phyloP scores from a whole-genome alignment of 2,888 invertebrate species.

The Limnephilus rhombicus region DNA sequence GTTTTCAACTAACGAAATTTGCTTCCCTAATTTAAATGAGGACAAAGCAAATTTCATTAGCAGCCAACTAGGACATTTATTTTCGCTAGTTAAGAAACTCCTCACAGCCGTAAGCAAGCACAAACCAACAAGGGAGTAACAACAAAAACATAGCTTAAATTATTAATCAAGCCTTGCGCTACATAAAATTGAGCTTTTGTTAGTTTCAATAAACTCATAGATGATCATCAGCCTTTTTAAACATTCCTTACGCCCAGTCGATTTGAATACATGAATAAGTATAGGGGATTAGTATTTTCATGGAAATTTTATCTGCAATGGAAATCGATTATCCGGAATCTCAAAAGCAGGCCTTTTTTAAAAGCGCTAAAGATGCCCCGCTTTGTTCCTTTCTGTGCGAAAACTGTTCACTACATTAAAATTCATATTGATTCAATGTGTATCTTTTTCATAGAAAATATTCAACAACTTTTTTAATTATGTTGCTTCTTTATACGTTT shows the following conservation, averaged over 20 bases:
- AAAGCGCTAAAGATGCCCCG: background rate
- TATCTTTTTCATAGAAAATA: background rate
- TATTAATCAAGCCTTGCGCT: conserved; percentile 40
- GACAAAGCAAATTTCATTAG: conserved; percentile 50
- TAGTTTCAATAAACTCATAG: conserved; percentile 37
- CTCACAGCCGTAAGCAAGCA: conserved; percentile 38
- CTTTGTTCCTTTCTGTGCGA: background rate
- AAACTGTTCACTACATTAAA: conserved; percentile 12
- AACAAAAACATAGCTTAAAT: conserved; percentile 28
- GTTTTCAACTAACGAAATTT: conserved; percentile 43
- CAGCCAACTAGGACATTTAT: conserved; percentile 45
- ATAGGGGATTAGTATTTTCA: conserved; percentile 20
- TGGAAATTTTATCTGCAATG: conserved; percentile 2
- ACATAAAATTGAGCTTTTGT: conserved; percentile 38
- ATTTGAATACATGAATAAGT: conserved; percentile 41
- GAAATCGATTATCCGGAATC: background rate
- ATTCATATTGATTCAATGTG: background rate
- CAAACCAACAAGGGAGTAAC: conserved; percentile 15
- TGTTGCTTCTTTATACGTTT: background rate
- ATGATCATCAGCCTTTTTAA: conserved; percentile 31
- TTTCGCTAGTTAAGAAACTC: conserved; percentile 48
- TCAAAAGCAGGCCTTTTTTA: background rate
- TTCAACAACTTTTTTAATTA: background rate
- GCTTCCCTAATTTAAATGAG: conserved; percentile 45
- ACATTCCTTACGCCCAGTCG: conserved; percentile 11